A percentile compares a stretch with the other conserved stretches of the same genome.
Conservation (phyloP, 1,140 invertebrate species). For the Ephestia elutella region DNA sequence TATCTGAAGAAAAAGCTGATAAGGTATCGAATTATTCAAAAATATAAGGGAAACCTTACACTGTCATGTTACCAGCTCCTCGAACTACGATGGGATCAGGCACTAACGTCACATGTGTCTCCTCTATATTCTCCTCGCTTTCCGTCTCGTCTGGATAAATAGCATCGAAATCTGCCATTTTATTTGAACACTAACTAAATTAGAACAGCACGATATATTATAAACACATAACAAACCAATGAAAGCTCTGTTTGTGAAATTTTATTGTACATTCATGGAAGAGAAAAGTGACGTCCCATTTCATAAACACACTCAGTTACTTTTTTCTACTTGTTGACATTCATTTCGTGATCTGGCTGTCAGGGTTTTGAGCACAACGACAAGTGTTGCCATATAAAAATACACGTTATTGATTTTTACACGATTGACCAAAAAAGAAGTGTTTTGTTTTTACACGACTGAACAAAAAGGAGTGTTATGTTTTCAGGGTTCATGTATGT, state of each 20-base stretch:
- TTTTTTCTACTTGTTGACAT: background rate
- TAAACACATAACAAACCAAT: constrained; percentile 67
- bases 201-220: constrained; percentile 44
- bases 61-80: constrained; percentile 96
- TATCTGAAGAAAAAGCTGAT: background rate
- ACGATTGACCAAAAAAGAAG: too few relatives aligned
- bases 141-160: constrained; percentile 92
- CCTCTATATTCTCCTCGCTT: constrained; percentile 82
- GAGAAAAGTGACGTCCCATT: constrained; percentile 52
- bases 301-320: constrained; percentile 29
- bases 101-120: constrained; percentile 82
- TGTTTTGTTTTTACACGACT: too few relatives aligned
- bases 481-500: too few relatives aligned
- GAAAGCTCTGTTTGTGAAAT: constrained; percentile 45
- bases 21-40: background rate
- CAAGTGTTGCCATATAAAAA: constrained; percentile 26
- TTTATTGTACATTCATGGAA: constrained; percentile 50
- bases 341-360: background rate
- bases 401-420: too few relatives aligned
- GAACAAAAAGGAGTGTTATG: too few relatives aligned
- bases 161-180: constrained; percentile 95
- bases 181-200: constrained; percentile 52
- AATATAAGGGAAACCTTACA: constrained; percentile 79
- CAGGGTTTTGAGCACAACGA: constrained; percentile 12
- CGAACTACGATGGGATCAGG: constrained; percentile 93